Base-by-base conservation (phyloP, 2,888 invertebrate species). In the Eucera pruinosa region DNA sequence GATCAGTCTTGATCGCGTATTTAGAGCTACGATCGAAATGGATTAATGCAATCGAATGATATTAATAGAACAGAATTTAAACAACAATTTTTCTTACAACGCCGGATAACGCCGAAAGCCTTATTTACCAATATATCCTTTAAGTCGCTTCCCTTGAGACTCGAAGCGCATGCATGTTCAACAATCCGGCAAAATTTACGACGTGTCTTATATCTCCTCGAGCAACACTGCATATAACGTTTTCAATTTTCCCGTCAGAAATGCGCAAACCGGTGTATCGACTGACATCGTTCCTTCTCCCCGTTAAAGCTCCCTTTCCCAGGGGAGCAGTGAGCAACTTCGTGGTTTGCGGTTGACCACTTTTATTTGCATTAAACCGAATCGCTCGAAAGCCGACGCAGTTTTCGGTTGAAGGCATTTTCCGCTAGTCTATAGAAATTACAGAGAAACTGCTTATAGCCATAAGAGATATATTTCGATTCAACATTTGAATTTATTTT, bases 181-280 rank as follows among this genome's bases (percentile, higher is more conserved):
- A 23, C 39, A 27, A 33, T 33, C 7, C 27, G 27, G 13, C 18
- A 13, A 27, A 58, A 27, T 58, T 58, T 43, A 58, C 25, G 41
- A n/a, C 43, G 41, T 43, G 27, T 18, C 43, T 27, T 18, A 9
- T 7, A 4, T 43, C 18, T 58, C 13, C 41, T 27, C 27, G 2
- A 58, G 78, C 67, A 27, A 73, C 67, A 77, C 71, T 80, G 71
- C 82, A 79, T 78, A 81, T 82, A 79, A 76, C 58, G 71, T 72
- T 86, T 86, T 83, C 82, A 84, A 86, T 84, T 86, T 86, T 82
- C 74, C 83, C 69, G 72, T 73, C 68, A 71, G 70, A 82, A 55
- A 71, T 67, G 65, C 58, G 41, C 15, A 13, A 23, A 11, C 9
- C 55, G 25, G 23, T 27, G 47, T 47, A 52, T 58, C 41, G 54